Evolutionary conservation across 2,113 vertebrate genomes (phyloP), one percentile per base, ranked within the genome.

Genomic region (Tachycineta bicolor): DNA sequence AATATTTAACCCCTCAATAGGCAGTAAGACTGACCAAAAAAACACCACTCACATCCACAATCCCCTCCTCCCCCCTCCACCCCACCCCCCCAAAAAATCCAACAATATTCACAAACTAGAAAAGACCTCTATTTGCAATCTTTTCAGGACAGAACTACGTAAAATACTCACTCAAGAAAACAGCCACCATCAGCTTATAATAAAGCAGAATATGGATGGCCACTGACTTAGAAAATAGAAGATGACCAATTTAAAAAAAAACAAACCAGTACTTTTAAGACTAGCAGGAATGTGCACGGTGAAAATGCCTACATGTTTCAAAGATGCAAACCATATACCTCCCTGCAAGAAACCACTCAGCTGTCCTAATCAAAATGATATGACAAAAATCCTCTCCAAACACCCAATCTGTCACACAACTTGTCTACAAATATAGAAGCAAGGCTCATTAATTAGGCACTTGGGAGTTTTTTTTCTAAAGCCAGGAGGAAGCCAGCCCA

Each of bases 61-160:
- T 8, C 11, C 10, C 8, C 4, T 5, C 14, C 12, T n/a, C 12
- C 25, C 22, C n/a, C n/a, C n/a, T n/a, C n/a, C n/a, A n/a, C n/a
- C n/a, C 5, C 8, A 37, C 37, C 37, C 10, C 5, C 37, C 37
- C 9, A 37, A 37, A 1, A 31, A 46, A 23, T 6, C 16, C 29
- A 65, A 47, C 23, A 53, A 16, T 4, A 74, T 17, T 63, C 25
- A 26, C 10, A 15, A 70, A 53, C 28, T 75, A 78, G n/a, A 39
- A 44, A 52, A 55, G 1, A 91, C 5, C 3, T 34, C 26, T n/a
- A 13, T 8, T 11, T 17, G 8, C 12, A 69, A 2, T 37, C 25
- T 47, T 71, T 47, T 28, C 31, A 65, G 17, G 16, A 73, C 73
- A 73, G 28, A 83, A 24, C 14, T 63, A 53, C 8, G 59, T 46